Evolutionary conservation across 2,888 invertebrate genomes (phyloP), one percentile per base, ranked within the genome.

Genomic region (Argyresthia goedartella): DNA sequence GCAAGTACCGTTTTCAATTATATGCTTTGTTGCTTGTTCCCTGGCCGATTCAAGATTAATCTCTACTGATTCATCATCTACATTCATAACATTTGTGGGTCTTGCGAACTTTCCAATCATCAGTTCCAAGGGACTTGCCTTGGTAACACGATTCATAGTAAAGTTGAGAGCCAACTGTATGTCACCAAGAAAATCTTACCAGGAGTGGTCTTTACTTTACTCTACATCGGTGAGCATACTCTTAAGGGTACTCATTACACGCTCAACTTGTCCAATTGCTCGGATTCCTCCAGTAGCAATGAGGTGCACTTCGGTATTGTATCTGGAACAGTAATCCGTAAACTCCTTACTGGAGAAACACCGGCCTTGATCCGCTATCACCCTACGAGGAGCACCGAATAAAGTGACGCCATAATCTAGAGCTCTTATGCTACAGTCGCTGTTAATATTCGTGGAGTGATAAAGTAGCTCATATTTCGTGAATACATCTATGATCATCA

Each of bases 131-230:
- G 61, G 64, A 36, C 58, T 59, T 0, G 62, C 54, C 48, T 60
- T 61, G 0, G 63, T 66, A 1, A 59, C 59, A 1, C 62, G 49
- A 55, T 58, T 55, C 0, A 56, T 45, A 0, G 65, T 62, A 44
- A 60, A 57, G 54, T 67, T 67, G 2, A 67, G 43, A 1, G 64
- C 60, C 2, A 66, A 51, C 48, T 67, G 67, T 7, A 65, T 51
- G 3, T 67, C 63, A 7, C 49, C 56, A 36, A 66, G 35, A 0
- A 61, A 58, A 50, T 61, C 60, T 47, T 65, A 64, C 65, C 65
- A 66, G 0, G 64, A 59, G 3, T 54, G 49, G 25, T 57, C 52
- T 6, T 49, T 15, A 4, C 42, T 51, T 8, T 51, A 51, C 49
- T 67, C 65, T 8, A 60, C 60, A 0, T 56, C 52, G 4, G 63